These are phyloP conservation scores for Drosophila busckii DNA, from an alignment of 1,140 invertebrate species.

Conservation along the genomic window DNA sequence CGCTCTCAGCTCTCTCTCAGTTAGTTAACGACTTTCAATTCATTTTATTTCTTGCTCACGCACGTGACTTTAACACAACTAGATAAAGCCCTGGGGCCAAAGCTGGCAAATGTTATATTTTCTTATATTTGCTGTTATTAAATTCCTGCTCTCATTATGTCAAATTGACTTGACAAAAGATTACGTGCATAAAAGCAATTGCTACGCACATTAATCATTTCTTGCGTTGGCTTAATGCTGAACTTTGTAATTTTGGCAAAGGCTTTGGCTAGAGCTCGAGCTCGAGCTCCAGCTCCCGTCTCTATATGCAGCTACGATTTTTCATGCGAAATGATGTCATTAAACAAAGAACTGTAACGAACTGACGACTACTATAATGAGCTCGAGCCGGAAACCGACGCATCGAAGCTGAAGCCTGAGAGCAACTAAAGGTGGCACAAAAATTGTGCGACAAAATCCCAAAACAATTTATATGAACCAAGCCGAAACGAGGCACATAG, in stretches of 20 bases:
- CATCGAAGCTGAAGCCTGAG: constrained; percentile 5
- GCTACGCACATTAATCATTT: constrained; percentile 64
- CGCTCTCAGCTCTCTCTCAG: no score
- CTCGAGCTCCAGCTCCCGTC: neutral
- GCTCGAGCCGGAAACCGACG: constrained; percentile 35
- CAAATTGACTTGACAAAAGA: constrained; percentile 64
- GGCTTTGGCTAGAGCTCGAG: constrained; percentile 22
- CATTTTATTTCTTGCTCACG: no score
- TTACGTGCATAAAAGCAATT: constrained; percentile 54
- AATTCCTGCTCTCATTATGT: constrained; percentile 48
- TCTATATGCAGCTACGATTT: constrained; percentile 60
- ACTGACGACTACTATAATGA: constrained; percentile 69
- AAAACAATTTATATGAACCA: constrained; percentile 67
- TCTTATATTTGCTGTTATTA: constrained; percentile 23
- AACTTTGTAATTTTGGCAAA: constrained; percentile 71
- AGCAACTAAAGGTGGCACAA: constrained; percentile 13
- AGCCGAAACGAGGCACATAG: constrained; percentile 40
- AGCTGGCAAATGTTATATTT: constrained; percentile 4
- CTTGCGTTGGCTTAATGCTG: constrained; percentile 38
- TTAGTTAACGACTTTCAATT: no score
- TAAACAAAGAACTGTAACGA: constrained; percentile 67
- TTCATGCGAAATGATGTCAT: constrained; percentile 73
- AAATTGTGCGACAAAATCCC: constrained; percentile 62
- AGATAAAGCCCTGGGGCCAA: no score
- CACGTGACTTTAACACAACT: no score